A percentile compares a stretch with the other conserved stretches of the same genome.
Conservation (phyloP, 2,113 vertebrate species). For the Pipa parva region DNA sequence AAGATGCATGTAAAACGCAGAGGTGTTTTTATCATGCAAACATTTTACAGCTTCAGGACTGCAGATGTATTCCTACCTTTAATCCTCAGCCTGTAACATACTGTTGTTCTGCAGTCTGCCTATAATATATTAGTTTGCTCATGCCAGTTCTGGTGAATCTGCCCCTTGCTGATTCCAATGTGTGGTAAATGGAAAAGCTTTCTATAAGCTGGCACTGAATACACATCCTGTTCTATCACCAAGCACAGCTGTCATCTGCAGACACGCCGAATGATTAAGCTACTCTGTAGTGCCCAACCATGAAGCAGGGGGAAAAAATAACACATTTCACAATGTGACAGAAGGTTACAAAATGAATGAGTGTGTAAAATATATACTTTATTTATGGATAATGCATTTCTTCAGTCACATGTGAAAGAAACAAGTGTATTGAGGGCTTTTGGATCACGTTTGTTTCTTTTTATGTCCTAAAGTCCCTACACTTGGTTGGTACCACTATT, state of each 20-base stretch:
- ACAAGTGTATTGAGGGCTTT: no score
- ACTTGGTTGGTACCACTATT: no score
- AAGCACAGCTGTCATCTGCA: constrained; percentile 71
- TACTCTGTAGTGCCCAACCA: constrained; percentile 68
- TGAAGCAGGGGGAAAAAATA: constrained; percentile 50
- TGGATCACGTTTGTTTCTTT: no score
- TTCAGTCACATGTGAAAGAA: no score
- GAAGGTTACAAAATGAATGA: background rate
- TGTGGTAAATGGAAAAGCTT: constrained; percentile 66
- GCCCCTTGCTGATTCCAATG: constrained; percentile 56
- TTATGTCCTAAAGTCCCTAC: no score
- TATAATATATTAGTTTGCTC: constrained; percentile 63
- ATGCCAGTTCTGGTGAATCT: constrained; percentile 64
- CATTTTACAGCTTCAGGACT: background rate
- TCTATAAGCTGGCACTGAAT: constrained; percentile 62
- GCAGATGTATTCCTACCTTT: constrained; percentile 25
- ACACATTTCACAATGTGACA: background rate
- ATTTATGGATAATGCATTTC: no score
- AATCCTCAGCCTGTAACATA: constrained; percentile 48
- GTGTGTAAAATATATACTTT: background rate
- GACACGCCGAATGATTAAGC: constrained; percentile 69
- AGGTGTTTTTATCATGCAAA: no score
- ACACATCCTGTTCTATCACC: constrained; percentile 73
- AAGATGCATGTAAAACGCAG: no score
- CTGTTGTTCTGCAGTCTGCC: constrained; percentile 48